phyloP scores from a whole-genome alignment of 2,888 invertebrate species.

The Steinernema hermaphroditum region DNA sequence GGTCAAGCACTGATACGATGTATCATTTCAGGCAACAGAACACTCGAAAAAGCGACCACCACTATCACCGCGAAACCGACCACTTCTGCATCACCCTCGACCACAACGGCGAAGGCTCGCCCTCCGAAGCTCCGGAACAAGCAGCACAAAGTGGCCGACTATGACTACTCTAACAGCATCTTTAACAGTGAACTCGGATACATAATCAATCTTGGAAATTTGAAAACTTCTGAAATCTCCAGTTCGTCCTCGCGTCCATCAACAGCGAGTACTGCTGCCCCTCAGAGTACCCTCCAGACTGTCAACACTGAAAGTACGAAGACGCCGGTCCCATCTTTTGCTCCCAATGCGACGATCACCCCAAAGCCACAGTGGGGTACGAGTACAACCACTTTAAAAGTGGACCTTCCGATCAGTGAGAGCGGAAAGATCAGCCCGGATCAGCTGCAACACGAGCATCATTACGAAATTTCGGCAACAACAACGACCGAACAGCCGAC shows the following conservation, averaged over 20 bases:
- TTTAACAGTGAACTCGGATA: slow-evolving; percentile 18
- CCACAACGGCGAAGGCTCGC: background rate
- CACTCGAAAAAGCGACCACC: background rate
- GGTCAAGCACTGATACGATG: background rate
- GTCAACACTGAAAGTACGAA: background rate
- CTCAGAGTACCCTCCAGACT: background rate
- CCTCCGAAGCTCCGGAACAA: background rate
- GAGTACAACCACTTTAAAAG: background rate
- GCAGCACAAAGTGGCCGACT: background rate
- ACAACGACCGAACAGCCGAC: slow-evolving; percentile 25
- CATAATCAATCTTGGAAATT: slow-evolving; percentile 23
- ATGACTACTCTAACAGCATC: slow-evolving; percentile 11
- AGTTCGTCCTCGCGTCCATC: background rate
- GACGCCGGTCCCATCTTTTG: background rate
- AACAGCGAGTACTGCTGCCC: background rate
- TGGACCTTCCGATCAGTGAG: background rate
- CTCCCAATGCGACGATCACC: background rate
- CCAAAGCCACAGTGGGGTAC: background rate
- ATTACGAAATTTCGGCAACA: slow-evolving; percentile 26
- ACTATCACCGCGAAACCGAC: slow-evolving; percentile 11
- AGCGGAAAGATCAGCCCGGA: slow-evolving; percentile 22
- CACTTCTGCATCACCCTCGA: background rate
- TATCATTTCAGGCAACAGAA: slow-evolving; percentile 7
- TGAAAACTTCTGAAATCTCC: slow-evolving; percentile 10
- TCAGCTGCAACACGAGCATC: background rate